Evolutionary conservation across 2,113 vertebrate species (phyloP), one percentile per base, ranked within the genome.

Genomic region (Sceloporus tristichus): DNA sequence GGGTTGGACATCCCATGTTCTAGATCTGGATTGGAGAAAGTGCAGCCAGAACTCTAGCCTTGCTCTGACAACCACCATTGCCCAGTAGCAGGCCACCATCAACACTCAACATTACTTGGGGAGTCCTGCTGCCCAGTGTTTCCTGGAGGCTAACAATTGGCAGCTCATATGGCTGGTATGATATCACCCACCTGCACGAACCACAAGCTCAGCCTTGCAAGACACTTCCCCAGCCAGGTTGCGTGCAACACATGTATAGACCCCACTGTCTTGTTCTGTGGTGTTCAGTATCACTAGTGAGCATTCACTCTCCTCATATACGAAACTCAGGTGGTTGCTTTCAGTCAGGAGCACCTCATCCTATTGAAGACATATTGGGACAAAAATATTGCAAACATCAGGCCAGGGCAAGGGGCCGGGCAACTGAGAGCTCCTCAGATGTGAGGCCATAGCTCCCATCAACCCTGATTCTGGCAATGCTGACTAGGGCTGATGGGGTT

Each of bases 231-330:
- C 99, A 0, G 98, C 98, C 94, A 98, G 91, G 94, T 99, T 99
- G 88, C 96, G 97, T 19, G 99, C 99, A 0, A 97, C 98, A 94
- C 99, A 99, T 85, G 99, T 99, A 87, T 99, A 99, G 68, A 99
- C 98, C 0, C 98, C 99, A 0, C 98, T 98, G 92, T 99, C 99
- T 0, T 97, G 95, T 0, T 94, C 85, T 0, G 96, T 92, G 0
- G 98, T 96, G 4, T 98, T 99, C 85, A 99, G 96, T 80, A 99
- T 96, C 91, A 99, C 98, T 90, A 99, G 95, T 0, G 99, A 99
- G 88, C 99, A 99, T 93, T 99, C 99, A 0, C 97, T 98, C 73
- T 99, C 99, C 48, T 99, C 99, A 0, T 99, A 99, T 25, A 99
- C 98, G 0, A 99, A 99, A 71, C 98, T 98, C 96, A 98, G 95